These are phyloP conservation scores for Tragelaphus imberbis DNA, from an alignment of 2,113 vertebrate species.

Conservation along the genomic window DNA sequence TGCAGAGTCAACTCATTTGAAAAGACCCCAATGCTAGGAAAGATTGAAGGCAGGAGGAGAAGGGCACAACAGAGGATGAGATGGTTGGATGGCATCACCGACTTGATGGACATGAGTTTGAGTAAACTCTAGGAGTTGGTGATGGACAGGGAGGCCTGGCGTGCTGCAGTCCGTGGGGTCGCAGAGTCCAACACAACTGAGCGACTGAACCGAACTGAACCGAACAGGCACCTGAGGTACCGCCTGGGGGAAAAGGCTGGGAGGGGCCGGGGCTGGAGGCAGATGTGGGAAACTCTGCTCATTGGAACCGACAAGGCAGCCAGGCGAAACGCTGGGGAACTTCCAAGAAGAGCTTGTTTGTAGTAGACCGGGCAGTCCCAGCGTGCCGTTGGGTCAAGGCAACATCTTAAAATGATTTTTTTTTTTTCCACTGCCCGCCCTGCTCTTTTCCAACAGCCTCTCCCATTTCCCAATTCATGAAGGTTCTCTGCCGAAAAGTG, in stretches of 20 bases:
- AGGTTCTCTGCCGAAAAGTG: not conserved
- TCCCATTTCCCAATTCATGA: not conserved
- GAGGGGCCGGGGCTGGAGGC: accelerated
- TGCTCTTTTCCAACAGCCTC: no score
- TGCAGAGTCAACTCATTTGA: not conserved
- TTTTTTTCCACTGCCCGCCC: not conserved
- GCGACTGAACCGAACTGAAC: not conserved
- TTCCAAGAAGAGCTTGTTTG: not conserved
- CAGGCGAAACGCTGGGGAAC: accelerated
- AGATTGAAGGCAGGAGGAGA: not conserved
- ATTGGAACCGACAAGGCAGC: no score
- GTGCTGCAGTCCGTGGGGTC: not conserved
- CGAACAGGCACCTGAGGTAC: not conserved
- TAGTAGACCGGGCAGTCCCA: accelerated
- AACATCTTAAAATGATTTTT: not conserved
- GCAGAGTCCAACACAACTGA: accelerated
- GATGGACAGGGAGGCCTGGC: not conserved
- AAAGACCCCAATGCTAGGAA: not conserved
- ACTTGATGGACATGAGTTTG: not conserved
- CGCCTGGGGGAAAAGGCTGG: not conserved
- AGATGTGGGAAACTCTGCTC: not conserved
- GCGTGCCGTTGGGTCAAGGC: not conserved
- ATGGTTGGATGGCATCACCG: not conserved
- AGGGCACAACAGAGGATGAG: not conserved
- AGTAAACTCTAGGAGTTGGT: not conserved